Conservation (phyloP, 2,113 vertebrate species). For the Pollimyrus isidori region DNA sequence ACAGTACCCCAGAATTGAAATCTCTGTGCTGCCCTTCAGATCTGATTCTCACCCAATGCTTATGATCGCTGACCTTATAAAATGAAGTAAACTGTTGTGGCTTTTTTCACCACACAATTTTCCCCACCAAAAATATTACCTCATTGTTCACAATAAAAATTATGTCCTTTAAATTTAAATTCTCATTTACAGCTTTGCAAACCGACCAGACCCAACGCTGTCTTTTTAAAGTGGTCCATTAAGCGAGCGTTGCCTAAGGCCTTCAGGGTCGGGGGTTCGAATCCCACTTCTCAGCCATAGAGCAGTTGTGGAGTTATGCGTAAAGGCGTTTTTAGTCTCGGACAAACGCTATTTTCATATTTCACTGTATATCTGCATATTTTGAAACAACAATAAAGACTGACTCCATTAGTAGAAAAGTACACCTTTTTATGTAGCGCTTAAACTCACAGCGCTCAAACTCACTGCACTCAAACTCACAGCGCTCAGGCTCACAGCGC, state of each 20-base stretch:
- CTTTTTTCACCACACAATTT: neutral
- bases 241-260: neutral
- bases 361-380: neutral
- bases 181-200: neutral
- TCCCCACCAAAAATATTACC: conserved; percentile 7
- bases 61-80: neutral
- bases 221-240: neutral
- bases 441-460: too few relatives aligned
- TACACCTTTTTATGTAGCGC: neutral
- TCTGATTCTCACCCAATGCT: neutral
- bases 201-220: neutral
- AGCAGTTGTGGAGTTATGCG: neutral
- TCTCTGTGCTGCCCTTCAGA: neutral
- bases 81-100: neutral
- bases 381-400: neutral
- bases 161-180: neutral
- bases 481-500: conserved; percentile 42
- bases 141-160: conserved; percentile 9
- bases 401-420: neutral
- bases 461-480: too few relatives aligned
- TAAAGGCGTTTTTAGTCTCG: neutral
- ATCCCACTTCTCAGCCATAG: neutral
- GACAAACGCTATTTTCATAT: neutral
- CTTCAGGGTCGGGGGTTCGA: neutral
- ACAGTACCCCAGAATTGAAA: neutral